Conservation (phyloP, 2,113 vertebrate genomes). For the Ifrita kowaldi region DNA sequence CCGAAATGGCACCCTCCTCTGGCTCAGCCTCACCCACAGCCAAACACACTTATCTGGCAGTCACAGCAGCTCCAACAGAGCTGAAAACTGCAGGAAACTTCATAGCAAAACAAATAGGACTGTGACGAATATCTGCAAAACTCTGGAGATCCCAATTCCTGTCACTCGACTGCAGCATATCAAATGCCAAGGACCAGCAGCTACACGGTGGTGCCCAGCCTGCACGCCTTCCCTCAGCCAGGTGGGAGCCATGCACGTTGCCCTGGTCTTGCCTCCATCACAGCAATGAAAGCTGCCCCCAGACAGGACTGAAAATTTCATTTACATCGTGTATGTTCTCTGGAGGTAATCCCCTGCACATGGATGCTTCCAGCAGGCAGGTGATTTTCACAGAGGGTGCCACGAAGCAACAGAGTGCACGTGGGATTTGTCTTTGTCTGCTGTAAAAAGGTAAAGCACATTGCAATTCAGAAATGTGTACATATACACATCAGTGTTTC, state of each 20-base stretch:
- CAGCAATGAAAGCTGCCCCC: background rate
- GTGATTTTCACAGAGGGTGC: background rate
- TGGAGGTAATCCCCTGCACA: background rate
- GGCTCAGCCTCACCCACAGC: background rate
- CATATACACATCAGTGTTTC: background rate
- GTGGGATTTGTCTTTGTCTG: background rate
- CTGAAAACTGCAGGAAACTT: conserved; percentile 41
- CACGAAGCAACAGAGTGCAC: background rate
- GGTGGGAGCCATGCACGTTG: rapidly evolving
- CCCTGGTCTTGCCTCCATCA: background rate
- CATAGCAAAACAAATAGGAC: conserved; percentile 10
- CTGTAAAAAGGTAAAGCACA: background rate
- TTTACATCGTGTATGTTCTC: background rate
- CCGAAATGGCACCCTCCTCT: conserved; percentile 41
- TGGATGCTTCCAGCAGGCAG: background rate
- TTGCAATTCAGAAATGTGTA: background rate
- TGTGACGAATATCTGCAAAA: background rate
- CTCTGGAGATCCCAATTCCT: conserved; percentile 32
- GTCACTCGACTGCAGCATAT: background rate
- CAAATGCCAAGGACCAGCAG: conserved; percentile 4
- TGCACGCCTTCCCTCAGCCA: background rate
- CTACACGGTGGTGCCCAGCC: background rate
- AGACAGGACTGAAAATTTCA: background rate
- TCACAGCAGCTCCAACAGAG: background rate
- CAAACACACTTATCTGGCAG: conserved; percentile 37